Evolutionary conservation across 2,113 vertebrate genomes (phyloP), one percentile per base, ranked within the genome.

Genomic region (Caloenas nicobarica): DNA sequence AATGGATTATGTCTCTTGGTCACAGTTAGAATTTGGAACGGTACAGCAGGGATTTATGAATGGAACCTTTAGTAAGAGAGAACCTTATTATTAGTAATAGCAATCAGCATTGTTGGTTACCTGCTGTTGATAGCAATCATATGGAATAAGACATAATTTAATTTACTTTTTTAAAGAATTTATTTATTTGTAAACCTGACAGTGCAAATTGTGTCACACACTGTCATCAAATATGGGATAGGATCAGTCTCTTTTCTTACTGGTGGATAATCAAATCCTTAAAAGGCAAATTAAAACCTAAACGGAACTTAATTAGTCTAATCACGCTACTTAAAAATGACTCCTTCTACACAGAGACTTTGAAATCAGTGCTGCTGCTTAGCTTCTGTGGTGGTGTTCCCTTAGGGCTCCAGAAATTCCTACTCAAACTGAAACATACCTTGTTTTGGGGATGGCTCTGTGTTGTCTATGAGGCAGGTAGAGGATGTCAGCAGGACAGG

Each of bases 1-100:
- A 95, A 81, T 81, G 77, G 83, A 96, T 96, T 95, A 87, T 89
- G 79, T 85, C 84, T 95, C 74, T 81, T 94, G 74, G 86, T 91
- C 96, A 89, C 81, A 96, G 60, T 91, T 86, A 68, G 89, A 94
- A 44, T 93, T 91, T 81, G 50, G 87, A 94, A 92, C 51, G 25
- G 38, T 87, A 50, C 72, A 82, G 57, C 34, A 76, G 78, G 73
- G 90, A 83, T 95, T 94, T 91, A 40, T 68, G 68, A 95, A 56
- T 81, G 28, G 60, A 94, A 80, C 17, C 34, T 64, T 62, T 70
- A 87, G 16, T 68, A 81, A 71, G 65, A 91, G 69, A 74, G 88
- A 86, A 84, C 34, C 1, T 42, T 88, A 51, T 87, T 95, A 84
- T 54, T 84, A 91, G 22, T 22, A 72, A 64, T 21, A 91, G 14